A percentile compares a stretch with the other conserved stretches of the same genome.
Conservation (phyloP, 2,113 vertebrate species). For the Nothocercus nigrocapillus region DNA sequence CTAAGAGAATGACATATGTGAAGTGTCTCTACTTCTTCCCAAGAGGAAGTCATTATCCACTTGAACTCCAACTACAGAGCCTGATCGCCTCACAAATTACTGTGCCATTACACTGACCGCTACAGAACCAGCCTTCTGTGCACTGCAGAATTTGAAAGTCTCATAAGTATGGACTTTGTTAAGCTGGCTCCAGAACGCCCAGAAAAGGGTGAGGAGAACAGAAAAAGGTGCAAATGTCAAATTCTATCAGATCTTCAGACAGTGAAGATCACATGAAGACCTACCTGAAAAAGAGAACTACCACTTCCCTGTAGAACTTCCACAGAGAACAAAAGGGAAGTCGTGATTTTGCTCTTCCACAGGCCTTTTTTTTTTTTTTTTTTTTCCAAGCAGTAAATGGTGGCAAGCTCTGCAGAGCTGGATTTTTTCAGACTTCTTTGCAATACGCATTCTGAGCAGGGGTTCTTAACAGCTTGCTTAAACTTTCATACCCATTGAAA, state of each 20-base stretch:
- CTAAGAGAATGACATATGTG: not conserved
- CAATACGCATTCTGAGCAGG: not conserved
- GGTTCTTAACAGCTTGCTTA: not conserved
- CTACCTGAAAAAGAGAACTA: not conserved
- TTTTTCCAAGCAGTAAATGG: not conserved
- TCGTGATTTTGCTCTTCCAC: not conserved
- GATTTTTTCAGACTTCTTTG: not conserved
- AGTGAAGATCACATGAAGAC: not conserved
- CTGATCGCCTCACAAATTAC: not conserved
- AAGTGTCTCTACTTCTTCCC: not conserved
- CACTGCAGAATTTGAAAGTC: not conserved
- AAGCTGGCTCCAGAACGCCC: not conserved
- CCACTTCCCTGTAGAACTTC: not conserved
- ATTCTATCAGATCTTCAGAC: not conserved
- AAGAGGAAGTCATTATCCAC: not conserved
- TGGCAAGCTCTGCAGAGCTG: not conserved
- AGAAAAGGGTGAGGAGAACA: not conserved
- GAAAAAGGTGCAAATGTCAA: not conserved
- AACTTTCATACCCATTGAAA: not conserved
- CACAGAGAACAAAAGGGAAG: not conserved
- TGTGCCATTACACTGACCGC: not conserved
- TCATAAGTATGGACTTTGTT: not conserved
- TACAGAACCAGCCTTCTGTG: not conserved
- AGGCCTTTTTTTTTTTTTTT: not conserved
- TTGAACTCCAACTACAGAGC: not conserved